phyloP scores from a whole-genome alignment of 1,140 invertebrate genomes.

The Belonocnema kinseyi region DNA sequence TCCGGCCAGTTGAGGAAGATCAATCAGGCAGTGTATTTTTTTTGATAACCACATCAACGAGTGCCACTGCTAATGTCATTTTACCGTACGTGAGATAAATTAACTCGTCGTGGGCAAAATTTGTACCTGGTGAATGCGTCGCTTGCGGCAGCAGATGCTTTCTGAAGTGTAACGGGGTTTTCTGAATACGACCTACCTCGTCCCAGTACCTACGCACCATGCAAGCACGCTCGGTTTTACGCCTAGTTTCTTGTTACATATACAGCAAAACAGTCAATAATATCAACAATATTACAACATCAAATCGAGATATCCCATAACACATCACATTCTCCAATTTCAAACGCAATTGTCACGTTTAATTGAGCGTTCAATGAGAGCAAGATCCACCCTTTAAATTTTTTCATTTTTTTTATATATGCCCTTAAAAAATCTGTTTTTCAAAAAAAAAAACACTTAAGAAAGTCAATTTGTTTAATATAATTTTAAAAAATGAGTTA shows the following conservation, averaged over 20 bases:
- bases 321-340: neutral
- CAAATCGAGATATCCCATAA: neutral
- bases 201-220: constrained; percentile 42
- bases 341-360: constrained; percentile 8
- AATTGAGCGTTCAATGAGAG: neutral
- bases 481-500: too few relatives aligned
- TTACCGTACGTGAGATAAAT: constrained; percentile 1
- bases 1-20: neutral
- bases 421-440: too few relatives aligned
- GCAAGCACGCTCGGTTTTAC: constrained; percentile 45
- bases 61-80: constrained; percentile 19
- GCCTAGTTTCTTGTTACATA: constrained; percentile 21
- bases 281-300: constrained; percentile 1
- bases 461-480: too few relatives aligned
- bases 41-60: neutral
- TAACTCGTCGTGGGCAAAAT: constrained; percentile 11
- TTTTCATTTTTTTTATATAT: too few relatives aligned
- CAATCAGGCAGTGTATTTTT: neutral
- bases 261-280: constrained; percentile 9
- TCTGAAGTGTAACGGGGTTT: constrained; percentile 55
- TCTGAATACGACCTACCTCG: constrained; percentile 54
- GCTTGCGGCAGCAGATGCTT: constrained; percentile 49
- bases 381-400: too few relatives aligned
- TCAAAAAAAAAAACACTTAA: too few relatives aligned
- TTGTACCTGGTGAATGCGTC: constrained; percentile 32